A percentile compares a stretch with the other conserved stretches of the same genome.
Evolutionary conservation across 2,113 vertebrate genomes (phyloP).

Genomic region (Alectura lathami): DNA sequence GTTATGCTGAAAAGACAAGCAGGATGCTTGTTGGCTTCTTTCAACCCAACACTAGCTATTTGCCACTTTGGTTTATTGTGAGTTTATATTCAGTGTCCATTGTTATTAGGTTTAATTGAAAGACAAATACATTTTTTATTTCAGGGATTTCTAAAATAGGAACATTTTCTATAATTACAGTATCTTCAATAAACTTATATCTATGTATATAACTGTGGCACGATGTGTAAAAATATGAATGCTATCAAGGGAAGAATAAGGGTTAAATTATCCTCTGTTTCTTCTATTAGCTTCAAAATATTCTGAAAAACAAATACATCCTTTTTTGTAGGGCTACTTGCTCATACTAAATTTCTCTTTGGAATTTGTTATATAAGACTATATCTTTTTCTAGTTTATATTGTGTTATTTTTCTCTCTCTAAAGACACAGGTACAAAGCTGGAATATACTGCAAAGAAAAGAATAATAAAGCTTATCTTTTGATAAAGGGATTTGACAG

Average conservation of each 20-base stretch:
- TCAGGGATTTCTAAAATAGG: conserved; percentile 79
- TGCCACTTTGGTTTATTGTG: conserved; percentile 77
- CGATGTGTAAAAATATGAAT: conserved; percentile 75
- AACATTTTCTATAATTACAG: conserved; percentile 77
- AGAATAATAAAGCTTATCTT: conserved; percentile 66
- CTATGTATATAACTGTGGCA: conserved; percentile 81
- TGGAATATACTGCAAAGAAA: conserved; percentile 64
- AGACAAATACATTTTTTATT: conserved; percentile 73
- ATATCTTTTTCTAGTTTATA: conserved; percentile 49
- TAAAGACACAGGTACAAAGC: conserved; percentile 75
- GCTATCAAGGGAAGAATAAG: conserved; percentile 71
- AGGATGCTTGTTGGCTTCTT: conserved; percentile 70
- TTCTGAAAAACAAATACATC: conserved; percentile 65
- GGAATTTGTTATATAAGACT: conserved; percentile 73
- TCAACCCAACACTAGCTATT: conserved; percentile 77
- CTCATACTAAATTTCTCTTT: conserved; percentile 72
- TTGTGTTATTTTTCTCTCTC: neutral
- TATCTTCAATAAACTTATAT: conserved; percentile 78
- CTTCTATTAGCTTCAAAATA: conserved; percentile 74
- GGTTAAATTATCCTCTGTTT: conserved; percentile 74
- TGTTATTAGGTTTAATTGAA: conserved; percentile 69
- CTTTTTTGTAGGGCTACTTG: conserved; percentile 67
- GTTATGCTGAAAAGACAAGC: conserved; percentile 73
- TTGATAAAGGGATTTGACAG: conserved; percentile 60
- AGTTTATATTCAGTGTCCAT: conserved; percentile 73